These are phyloP conservation scores for Dicyrtoma fusca DNA, from an alignment of 2,888 invertebrate species.

Conservation along the genomic window DNA sequence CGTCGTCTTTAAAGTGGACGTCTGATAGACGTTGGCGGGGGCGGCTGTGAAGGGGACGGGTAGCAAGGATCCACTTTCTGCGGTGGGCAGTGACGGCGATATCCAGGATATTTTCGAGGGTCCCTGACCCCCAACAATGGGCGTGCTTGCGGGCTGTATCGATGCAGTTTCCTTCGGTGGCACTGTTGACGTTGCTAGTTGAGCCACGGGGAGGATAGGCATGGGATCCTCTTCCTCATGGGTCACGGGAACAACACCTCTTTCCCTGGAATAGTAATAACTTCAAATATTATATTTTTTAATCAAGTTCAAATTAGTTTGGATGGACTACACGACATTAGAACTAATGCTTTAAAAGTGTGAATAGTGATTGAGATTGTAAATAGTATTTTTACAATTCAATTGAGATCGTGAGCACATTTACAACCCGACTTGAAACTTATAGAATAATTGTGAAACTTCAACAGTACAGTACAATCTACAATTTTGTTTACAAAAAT, in stretches of 20 bases:
- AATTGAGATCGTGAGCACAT: no score
- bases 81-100: background rate
- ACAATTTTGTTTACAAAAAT: no score
- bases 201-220: background rate
- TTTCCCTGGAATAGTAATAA: constrained; percentile 16
- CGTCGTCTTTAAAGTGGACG: background rate
- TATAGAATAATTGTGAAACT: no score
- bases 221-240: constrained; percentile 34
- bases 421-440: no score
- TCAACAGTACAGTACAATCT: no score
- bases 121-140: background rate
- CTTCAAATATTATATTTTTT: constrained; percentile 4
- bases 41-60: no score
- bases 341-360: no score
- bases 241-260: constrained; percentile 33
- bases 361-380: no score
- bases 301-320: background rate
- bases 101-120: background rate
- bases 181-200: background rate
- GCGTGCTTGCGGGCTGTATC: background rate
- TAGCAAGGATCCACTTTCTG: background rate
- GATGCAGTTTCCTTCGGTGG: background rate
- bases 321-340: no score
- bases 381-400: no score
- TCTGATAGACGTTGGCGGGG: no score